phyloP scores from a whole-genome alignment of 1,140 invertebrate species.

The Centruroides sculpturatus region DNA sequence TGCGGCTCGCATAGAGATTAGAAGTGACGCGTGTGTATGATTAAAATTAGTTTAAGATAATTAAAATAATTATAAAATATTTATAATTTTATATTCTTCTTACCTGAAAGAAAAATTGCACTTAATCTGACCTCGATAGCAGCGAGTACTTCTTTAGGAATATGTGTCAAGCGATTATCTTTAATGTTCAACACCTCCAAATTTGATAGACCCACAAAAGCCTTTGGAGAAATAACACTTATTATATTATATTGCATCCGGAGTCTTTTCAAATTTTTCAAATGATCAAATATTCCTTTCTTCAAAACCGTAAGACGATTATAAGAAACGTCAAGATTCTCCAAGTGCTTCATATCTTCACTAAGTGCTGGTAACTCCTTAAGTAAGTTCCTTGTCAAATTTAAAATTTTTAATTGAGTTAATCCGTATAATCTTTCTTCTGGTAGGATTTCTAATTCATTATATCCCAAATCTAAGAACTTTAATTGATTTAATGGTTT shows the following conservation, averaged over 20 bases:
- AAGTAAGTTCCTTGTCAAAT: conserved; percentile 65
- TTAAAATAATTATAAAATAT: not conserved
- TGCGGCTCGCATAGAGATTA: too few relatives aligned
- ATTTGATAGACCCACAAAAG: conserved; percentile 63
- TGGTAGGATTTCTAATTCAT: conserved; percentile 67
- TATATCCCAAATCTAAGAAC: conserved; percentile 65
- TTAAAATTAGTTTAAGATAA: not conserved
- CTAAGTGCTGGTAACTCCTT: conserved; percentile 72
- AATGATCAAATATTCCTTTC: conserved; percentile 46
- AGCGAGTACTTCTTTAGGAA: conserved; percentile 44
- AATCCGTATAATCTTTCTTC: conserved; percentile 69
- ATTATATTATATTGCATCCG: conserved; percentile 70
- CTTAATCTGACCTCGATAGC: conserved; percentile 22
- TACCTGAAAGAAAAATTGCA: conserved; percentile 30
- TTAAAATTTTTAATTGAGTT: conserved; percentile 50
- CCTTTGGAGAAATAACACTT: conserved; percentile 54
- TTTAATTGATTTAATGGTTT: conserved; percentile 53
- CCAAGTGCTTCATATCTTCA: conserved; percentile 50
- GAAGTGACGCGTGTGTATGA: not conserved
- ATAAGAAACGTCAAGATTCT: conserved; percentile 58
- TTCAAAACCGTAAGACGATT: conserved; percentile 64
- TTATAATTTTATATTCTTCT: conserved; percentile 3
- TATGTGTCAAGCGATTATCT: conserved; percentile 63
- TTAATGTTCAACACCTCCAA: conserved; percentile 64
- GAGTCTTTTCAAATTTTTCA: conserved; percentile 52